phyloP scores from a whole-genome alignment of 2,113 vertebrate species.

The Nibea albiflora region DNA sequence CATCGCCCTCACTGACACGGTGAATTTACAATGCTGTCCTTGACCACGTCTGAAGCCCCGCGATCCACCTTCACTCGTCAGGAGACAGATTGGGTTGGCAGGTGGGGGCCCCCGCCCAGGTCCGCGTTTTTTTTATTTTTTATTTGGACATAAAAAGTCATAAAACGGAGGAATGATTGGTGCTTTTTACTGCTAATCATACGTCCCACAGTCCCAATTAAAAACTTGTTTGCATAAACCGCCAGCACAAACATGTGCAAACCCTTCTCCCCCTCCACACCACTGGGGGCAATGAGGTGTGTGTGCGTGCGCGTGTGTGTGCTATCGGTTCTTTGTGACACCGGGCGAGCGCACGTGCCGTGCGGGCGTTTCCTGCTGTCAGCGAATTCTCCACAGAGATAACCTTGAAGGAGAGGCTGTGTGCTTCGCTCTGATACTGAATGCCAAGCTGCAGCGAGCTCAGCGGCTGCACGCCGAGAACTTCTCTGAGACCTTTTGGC shows the following conservation, averaged over 20 bases:
- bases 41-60: slow-evolving; percentile 62
- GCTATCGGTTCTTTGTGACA: slow-evolving; percentile 44
- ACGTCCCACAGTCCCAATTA: slow-evolving; percentile 72
- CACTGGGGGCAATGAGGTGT: not conserved
- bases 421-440: slow-evolving; percentile 69
- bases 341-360: slow-evolving; percentile 26
- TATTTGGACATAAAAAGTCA: slow-evolving; percentile 67
- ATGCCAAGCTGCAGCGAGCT: slow-evolving; percentile 61
- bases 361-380: slow-evolving; percentile 65
- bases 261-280: not conserved
- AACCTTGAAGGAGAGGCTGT: slow-evolving; percentile 77
- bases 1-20: slow-evolving; percentile 72
- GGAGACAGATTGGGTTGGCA: slow-evolving; percentile 61
- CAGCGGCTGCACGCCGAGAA: slow-evolving; percentile 41
- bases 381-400: slow-evolving; percentile 78
- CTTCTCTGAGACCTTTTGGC: slow-evolving; percentile 66
- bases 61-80: slow-evolving; percentile 62
- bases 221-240: slow-evolving; percentile 71
- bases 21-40: slow-evolving; percentile 72
- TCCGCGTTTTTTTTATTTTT: slow-evolving; percentile 26
- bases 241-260: slow-evolving; percentile 33
- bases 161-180: slow-evolving; percentile 48
- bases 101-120: slow-evolving; percentile 32
- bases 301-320: slow-evolving; percentile 21
- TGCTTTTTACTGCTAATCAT: slow-evolving; percentile 62